Conservation (phyloP, 2,113 vertebrate species). For the Dromas ardeola region DNA sequence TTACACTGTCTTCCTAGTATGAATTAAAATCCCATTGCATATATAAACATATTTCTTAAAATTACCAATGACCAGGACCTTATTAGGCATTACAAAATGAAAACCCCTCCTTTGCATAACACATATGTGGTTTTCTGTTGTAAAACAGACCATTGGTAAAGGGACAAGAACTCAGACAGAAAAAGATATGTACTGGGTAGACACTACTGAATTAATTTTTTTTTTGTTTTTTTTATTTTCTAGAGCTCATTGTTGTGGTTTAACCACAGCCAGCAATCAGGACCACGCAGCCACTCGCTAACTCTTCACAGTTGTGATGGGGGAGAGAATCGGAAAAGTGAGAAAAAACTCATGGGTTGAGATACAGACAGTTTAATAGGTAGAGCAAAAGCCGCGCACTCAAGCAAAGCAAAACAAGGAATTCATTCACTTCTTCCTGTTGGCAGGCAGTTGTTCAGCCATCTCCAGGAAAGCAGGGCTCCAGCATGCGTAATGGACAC, state of each 20-base stretch:
- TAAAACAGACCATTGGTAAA: background rate
- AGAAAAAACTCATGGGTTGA: background rate
- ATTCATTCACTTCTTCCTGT: background rate
- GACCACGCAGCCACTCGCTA: background rate
- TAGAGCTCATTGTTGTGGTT: background rate
- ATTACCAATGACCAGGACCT: background rate
- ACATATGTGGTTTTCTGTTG: background rate
- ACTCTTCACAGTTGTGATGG: background rate
- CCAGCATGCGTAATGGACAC: background rate
- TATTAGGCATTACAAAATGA: background rate
- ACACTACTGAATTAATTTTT: background rate
- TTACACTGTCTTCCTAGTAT: background rate
- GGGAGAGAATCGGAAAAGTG: background rate
- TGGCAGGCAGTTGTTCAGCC: background rate
- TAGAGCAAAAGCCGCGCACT: background rate
- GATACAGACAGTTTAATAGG: background rate
- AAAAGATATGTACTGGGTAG: background rate
- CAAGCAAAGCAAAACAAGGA: background rate
- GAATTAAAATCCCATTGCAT: background rate
- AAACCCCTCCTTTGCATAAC: background rate
- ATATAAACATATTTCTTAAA: background rate
- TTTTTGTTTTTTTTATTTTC: no score
- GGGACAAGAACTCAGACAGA: background rate
- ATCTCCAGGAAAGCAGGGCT: background rate
- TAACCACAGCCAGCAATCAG: background rate